Conservation (phyloP, 2,113 vertebrate genomes). For the Danio rerio region DNA sequence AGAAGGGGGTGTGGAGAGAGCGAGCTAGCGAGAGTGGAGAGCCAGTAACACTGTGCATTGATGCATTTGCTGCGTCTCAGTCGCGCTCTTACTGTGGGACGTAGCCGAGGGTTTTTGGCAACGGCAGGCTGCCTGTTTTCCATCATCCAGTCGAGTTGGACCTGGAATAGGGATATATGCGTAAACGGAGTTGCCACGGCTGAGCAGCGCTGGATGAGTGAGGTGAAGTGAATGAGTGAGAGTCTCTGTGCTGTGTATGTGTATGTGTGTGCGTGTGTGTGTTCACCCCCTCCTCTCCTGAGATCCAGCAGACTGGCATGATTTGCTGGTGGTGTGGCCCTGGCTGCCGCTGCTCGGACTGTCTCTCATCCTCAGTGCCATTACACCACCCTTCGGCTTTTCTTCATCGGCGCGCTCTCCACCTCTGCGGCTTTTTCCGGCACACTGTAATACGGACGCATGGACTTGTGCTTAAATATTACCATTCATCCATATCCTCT, state of each 20-base stretch:
- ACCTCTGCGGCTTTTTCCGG: background rate
- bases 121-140: conserved; percentile 16
- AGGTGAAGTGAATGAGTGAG: conserved; percentile 60
- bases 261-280: conserved; percentile 33
- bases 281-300: conserved; percentile 59
- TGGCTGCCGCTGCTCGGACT: conserved; percentile 49
- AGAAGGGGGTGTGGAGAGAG: conserved; percentile 64
- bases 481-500: conserved; percentile 38
- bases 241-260: conserved; percentile 45
- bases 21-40: conserved; percentile 34
- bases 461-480: conserved; percentile 16
- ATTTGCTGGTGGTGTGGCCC: conserved; percentile 71
- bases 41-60: conserved; percentile 48
- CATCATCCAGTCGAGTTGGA: conserved; percentile 49
- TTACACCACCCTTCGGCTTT: conserved; percentile 31
- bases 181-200: conserved; percentile 33
- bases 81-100: conserved; percentile 12
- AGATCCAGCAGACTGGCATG: conserved; percentile 78
- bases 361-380: conserved; percentile 43
- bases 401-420: conserved; percentile 30
- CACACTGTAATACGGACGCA: background rate
- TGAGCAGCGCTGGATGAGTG: conserved; percentile 37
- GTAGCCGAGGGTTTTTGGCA: background rate
- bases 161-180: conserved; percentile 60
- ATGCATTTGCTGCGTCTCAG: conserved; percentile 48